Conservation (phyloP, 2,113 vertebrate species). For the Sinocyclocheilus anophthalmus region DNA sequence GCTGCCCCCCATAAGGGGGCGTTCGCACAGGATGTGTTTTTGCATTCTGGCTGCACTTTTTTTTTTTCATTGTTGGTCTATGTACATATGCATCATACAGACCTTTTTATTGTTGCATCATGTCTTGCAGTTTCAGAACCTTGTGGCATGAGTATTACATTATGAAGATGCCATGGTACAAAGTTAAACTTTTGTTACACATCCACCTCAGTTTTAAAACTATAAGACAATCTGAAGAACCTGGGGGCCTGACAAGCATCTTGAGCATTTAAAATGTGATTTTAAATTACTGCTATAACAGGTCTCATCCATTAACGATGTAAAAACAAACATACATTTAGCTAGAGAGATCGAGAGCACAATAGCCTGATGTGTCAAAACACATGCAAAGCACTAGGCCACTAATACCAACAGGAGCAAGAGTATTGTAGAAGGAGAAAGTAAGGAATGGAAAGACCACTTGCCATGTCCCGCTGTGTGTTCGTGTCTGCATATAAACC, state of each 20-base stretch:
- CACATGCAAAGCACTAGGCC: not conserved
- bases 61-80: not conserved
- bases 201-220: not conserved
- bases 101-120: not conserved
- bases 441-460: conserved; percentile 4
- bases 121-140: not conserved
- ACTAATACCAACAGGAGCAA: not conserved
- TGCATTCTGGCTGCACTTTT: not conserved
- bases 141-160: not conserved
- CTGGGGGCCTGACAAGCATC: not conserved
- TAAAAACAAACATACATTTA: not conserved
- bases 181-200: not conserved
- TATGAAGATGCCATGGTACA: not conserved
- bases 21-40: not conserved
- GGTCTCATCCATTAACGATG: not conserved
- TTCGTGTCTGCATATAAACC: conserved; percentile 10
- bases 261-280: not conserved
- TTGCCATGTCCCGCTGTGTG: conserved; percentile 4
- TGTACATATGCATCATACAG: not conserved
- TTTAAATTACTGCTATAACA: not conserved
- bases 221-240: not conserved
- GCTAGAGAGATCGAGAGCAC: not conserved
- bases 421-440: conserved; percentile 4
- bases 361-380: not conserved
- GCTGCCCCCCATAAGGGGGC: not conserved